Base-by-base conservation (phyloP, 2,797 vertebrate genomes). In the Diglossa cyanea region DNA sequence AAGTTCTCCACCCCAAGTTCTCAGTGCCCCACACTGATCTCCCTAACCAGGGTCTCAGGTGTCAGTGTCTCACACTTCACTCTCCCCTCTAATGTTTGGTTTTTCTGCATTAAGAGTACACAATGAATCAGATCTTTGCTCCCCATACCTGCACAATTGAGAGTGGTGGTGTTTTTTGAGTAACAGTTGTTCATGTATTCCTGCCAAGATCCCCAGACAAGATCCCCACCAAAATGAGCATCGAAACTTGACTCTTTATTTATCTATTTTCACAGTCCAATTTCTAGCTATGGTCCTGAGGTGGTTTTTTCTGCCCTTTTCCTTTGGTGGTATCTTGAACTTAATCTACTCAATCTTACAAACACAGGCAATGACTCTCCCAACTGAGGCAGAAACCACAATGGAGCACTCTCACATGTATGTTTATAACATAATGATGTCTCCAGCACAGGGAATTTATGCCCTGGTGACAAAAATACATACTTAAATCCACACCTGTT, bases 381-480 rank as follows among this genome's bases (percentile, higher is more conserved):
- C 7, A 24, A 3, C 40, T 17, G 51, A 76, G 60, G 37, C 88
- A 37, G 51, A 68, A 50, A 58, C 33, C 20, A 24, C 42, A 70
- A 44, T 5, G 30, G 48, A 71, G 21, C 30, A 21, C 17, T 85
- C 24, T 3, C 19, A 39, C 15, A 21, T 28, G 3, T 70, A 23
- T 66, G 31, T 63, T 79, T 82, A 17, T 82, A 60, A 79, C 5
- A 30, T 23, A 37, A 9, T 45, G 67, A 5, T 70, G 35, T 79
- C 48, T 89, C 63, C 42, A 35, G 63, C 71, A 54, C 10, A 35
- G 53, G 76, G 45, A 74, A 35, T 81, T 83, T 35, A 67, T 61
- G 35, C 25, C 25, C 54, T 3, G 9, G 25, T 88, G 90, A 82
- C 78, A 94, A 95, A 94, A 94, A 94, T 94, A 94, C 77, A 44